These are phyloP conservation scores for Camponotus vicinus DNA, from an alignment of 1,140 invertebrate species.

Conservation along the genomic window DNA sequence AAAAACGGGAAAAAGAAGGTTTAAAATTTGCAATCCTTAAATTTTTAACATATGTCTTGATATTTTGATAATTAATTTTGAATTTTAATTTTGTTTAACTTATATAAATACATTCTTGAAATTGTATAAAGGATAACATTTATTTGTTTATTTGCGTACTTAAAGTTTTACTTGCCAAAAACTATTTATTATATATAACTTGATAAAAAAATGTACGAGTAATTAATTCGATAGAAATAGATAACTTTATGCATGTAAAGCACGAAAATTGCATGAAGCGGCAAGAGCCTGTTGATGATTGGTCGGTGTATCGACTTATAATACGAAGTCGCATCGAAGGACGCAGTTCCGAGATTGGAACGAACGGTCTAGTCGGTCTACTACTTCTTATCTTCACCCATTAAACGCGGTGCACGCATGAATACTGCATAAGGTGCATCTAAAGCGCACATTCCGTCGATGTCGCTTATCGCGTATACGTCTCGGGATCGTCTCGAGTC, in stretches of 20 bases:
- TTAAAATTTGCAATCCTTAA: not conserved
- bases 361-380: not conserved
- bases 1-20: not conserved
- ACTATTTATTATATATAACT: not conserved
- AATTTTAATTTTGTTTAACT: not conserved
- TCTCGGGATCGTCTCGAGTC: constrained; percentile 33
- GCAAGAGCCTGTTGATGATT: not conserved
- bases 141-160: not conserved
- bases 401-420: constrained; percentile 33
- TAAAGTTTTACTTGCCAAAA: not conserved
- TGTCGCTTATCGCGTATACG: constrained; percentile 26
- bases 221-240: not conserved
- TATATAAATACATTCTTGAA: not conserved
- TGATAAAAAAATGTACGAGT: not conserved
- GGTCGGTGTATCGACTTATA: not conserved
- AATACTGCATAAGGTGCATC: constrained; percentile 55
- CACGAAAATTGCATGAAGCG: not conserved
- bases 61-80: not conserved
- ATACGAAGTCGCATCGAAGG: constrained; percentile 26
- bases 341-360: not conserved
- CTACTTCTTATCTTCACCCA: constrained; percentile 28
- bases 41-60: not conserved
- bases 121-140: not conserved
- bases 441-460: not conserved
- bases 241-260: not conserved